Percentiles rank a stretch among this genome's conserved stretches.
These are phyloP conservation scores for Apeltes quadracus DNA, from an alignment of 2,113 vertebrate species.

Conservation along the genomic window DNA sequence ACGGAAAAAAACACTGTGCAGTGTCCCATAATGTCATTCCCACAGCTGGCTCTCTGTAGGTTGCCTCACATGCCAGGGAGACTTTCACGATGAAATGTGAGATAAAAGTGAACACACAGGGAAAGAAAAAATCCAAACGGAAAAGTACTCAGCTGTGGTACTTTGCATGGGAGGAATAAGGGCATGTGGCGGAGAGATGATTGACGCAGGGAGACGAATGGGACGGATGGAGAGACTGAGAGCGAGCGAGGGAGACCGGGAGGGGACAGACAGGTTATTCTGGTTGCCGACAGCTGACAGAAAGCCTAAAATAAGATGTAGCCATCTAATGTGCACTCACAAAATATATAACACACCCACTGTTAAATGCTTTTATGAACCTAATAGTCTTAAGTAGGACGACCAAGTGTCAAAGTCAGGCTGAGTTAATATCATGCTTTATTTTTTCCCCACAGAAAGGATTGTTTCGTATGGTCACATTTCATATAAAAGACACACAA, in stretches of 20 bases:
- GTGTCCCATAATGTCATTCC: not conserved
- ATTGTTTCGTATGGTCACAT: conserved; percentile 59
- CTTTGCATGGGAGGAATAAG: conserved; percentile 14
- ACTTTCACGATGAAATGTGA: conserved; percentile 30
- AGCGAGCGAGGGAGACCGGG: conserved; percentile 32
- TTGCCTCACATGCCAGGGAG: conserved; percentile 10
- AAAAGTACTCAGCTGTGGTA: conserved; percentile 18
- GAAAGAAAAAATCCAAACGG: conserved; percentile 1
- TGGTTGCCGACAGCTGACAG: conserved; percentile 79
- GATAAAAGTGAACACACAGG: conserved; percentile 15
- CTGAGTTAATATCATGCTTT: conserved; percentile 66
- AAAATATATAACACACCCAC: conserved; percentile 61
- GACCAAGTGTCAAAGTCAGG: conserved; percentile 11
- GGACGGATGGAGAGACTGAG: conserved; percentile 34
- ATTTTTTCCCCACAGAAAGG: conserved; percentile 72
- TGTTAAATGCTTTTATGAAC: conserved; percentile 26
- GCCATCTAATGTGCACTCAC: conserved; percentile 62
- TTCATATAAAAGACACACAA: conserved; percentile 77
- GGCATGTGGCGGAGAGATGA: conserved; percentile 43
- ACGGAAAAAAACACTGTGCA: conserved; percentile 27
- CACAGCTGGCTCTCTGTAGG: not conserved
- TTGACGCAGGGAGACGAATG: conserved; percentile 33
- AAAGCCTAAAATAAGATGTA: conserved; percentile 74
- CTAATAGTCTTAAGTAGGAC: conserved; percentile 35
- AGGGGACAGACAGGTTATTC: conserved; percentile 76